Percentiles rank a stretch among this genome's conserved stretches.
phyloP scores from a whole-genome alignment of 2,888 invertebrate species.

The Argyresthia albistria region DNA sequence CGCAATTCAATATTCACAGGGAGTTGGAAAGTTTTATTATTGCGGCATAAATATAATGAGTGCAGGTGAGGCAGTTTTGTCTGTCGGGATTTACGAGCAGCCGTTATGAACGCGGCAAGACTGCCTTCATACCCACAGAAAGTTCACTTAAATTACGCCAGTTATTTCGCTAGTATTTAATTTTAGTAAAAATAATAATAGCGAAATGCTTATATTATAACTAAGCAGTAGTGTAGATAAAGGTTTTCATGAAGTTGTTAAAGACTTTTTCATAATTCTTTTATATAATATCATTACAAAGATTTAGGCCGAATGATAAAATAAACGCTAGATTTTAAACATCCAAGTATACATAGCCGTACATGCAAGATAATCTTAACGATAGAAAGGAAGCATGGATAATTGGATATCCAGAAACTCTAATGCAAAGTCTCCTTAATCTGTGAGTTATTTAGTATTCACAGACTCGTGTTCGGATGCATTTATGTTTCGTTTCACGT shows the following conservation, averaged over 20 bases:
- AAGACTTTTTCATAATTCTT: not conserved
- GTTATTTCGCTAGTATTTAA: slow-evolving; percentile 17
- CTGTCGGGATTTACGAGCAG: slow-evolving; percentile 54
- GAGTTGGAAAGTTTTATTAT: slow-evolving; percentile 69
- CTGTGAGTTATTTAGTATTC: not conserved
- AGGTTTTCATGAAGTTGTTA: not conserved
- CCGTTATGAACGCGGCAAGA: slow-evolving; percentile 43
- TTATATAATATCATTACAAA: not conserved
- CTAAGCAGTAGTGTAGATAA: no score
- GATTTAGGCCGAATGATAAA: not conserved
- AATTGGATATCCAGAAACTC: no score
- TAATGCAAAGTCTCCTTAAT: not conserved
- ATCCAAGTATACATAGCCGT: no score
- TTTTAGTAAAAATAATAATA: no score
- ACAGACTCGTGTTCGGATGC: not conserved
- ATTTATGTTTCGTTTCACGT: slow-evolving; percentile 1
- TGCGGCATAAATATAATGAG: slow-evolving; percentile 70
- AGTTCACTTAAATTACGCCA: slow-evolving; percentile 40
- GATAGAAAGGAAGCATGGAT: no score
- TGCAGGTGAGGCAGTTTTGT: slow-evolving; percentile 64
- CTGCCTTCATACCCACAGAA: slow-evolving; percentile 30
- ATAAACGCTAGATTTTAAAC: no score
- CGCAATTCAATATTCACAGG: slow-evolving; percentile 62
- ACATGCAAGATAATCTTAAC: no score
- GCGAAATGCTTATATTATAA: no score